Evolutionary conservation across 2,888 invertebrate species (phyloP).

Genomic region (Macrosiphum euphorbiae): DNA sequence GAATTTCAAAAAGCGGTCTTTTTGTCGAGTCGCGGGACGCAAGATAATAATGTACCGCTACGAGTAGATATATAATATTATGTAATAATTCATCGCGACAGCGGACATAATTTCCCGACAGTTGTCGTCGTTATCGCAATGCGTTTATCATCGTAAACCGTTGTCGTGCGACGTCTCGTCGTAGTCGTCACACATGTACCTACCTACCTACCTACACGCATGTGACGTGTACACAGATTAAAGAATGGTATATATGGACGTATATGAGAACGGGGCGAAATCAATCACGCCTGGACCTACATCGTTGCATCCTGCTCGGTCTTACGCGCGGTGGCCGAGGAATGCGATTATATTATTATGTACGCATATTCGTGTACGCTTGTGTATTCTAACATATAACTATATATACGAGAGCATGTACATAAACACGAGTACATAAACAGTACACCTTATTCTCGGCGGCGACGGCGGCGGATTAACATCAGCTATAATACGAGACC

Average conservation of each 20-base stretch:
- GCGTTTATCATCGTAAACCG: background rate
- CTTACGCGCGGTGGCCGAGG: background rate
- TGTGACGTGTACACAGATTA: too few relatives aligned
- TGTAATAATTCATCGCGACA: background rate
- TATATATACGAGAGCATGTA: background rate
- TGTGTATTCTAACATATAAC: too few relatives aligned
- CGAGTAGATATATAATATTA: background rate
- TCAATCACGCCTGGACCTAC: background rate
- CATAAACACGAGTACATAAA: too few relatives aligned
- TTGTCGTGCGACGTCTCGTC: background rate
- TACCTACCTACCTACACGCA: background rate
- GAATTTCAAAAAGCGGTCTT: background rate
- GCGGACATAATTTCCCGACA: conserved; percentile 5
- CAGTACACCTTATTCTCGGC: background rate
- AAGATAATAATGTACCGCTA: too few relatives aligned
- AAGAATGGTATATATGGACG: too few relatives aligned
- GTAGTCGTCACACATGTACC: background rate
- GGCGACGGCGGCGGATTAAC: background rate
- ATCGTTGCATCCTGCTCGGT: background rate
- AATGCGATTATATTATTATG: background rate
- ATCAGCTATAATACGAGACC: background rate
- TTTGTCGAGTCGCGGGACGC: background rate
- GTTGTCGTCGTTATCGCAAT: background rate
- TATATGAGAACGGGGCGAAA: background rate
- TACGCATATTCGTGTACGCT: background rate